A percentile compares a stretch with the other conserved stretches of the same genome.
phyloP scores from a whole-genome alignment of 2,888 invertebrate genomes.

The Allygus modestus region DNA sequence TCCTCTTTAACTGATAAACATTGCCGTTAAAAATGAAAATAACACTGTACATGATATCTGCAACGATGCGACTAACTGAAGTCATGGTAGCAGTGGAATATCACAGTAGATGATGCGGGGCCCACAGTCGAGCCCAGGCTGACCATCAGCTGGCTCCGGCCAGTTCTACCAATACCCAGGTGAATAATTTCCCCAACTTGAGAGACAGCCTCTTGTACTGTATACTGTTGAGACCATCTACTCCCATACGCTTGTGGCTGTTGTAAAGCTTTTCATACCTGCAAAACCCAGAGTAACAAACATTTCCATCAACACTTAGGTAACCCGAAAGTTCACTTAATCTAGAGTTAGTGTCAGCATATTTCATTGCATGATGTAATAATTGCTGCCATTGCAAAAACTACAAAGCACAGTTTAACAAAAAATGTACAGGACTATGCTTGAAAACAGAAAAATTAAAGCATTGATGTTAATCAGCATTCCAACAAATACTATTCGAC shows the following conservation, averaged over 20 bases:
- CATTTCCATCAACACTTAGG: conserved; percentile 50
- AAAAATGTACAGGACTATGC: no score
- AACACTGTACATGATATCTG: background rate
- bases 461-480: no score
- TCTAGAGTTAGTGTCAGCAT: no score
- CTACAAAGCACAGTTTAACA: no score
- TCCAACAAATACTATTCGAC: no score
- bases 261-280: conserved; percentile 92
- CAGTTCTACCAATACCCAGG: conserved; percentile 88
- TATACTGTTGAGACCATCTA: conserved; percentile 92
- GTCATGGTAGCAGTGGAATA: background rate
- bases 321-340: no score
- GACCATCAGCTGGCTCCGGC: conserved; percentile 86
- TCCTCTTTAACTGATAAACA: no score
- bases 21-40: background rate
- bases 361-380: no score
- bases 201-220: conserved; percentile 85
- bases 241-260: conserved; percentile 88
- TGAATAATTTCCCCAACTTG: conserved; percentile 85
- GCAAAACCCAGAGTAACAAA: conserved; percentile 71
- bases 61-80: background rate
- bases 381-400: no score
- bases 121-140: conserved; percentile 72
- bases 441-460: no score
- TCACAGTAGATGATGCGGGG: conserved; percentile 51